phyloP scores from a whole-genome alignment of 2,797 vertebrate genomes.

The Arctocebus calabarensis region DNA sequence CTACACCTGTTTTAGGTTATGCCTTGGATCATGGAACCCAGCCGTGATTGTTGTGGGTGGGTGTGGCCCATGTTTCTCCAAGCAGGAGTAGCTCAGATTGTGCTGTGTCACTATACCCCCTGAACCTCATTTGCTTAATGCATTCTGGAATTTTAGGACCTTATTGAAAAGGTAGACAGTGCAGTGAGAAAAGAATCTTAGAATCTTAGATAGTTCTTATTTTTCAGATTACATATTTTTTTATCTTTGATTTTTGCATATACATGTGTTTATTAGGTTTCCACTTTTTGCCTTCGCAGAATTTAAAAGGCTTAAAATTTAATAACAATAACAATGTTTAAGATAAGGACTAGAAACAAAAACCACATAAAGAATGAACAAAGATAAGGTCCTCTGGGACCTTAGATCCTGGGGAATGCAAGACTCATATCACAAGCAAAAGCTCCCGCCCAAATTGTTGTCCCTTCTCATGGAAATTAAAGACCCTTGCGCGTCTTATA shows the following conservation, averaged over 20 bases:
- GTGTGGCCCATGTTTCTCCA: neutral
- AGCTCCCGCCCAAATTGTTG: neutral
- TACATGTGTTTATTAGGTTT: too few relatives aligned
- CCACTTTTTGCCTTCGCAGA: too few relatives aligned
- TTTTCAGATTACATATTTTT: too few relatives aligned
- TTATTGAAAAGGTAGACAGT: neutral
- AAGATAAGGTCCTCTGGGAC: neutral
- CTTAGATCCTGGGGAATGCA: neutral
- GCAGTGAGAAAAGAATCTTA: neutral
- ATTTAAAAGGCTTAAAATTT: too few relatives aligned
- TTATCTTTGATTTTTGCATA: too few relatives aligned
- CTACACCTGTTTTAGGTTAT: neutral
- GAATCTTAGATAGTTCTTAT: neutral
- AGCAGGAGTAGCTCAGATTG: conserved; percentile 11
- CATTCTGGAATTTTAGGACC: neutral
- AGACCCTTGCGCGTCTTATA: neutral
- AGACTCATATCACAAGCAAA: neutral
- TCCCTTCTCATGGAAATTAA: neutral
- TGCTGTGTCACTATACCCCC: neutral
- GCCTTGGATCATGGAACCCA: neutral
- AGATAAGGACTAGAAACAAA: too few relatives aligned
- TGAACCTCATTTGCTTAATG: neutral
- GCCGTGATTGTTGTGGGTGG: neutral
- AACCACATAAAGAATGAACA: too few relatives aligned
- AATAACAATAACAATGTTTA: too few relatives aligned